phyloP scores from a whole-genome alignment of 35 echinoderm and acorn worm genomes.

The Lytechinus pictus region DNA sequence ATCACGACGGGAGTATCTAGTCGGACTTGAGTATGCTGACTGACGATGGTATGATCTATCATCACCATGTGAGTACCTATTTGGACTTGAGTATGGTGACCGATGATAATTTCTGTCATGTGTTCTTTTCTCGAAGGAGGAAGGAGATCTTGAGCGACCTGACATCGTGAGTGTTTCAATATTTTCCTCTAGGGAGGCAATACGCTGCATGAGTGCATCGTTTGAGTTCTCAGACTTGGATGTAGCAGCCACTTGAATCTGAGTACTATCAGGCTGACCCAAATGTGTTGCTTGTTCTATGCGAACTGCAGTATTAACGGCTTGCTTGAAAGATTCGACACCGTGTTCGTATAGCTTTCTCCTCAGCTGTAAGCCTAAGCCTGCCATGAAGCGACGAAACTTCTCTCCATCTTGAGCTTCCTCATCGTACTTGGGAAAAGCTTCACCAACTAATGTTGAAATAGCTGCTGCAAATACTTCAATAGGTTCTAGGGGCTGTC shows the following conservation, averaged over 20 bases:
- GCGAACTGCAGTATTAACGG: neutral
- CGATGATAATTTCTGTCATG: neutral
- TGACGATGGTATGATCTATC: neutral
- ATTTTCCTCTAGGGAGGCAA: conserved; percentile 26
- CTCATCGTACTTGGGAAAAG: conserved; percentile 45
- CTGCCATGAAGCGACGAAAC: conserved; percentile 52
- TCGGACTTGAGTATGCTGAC: neutral
- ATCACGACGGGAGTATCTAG: neutral
- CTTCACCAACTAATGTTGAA: conserved; percentile 27
- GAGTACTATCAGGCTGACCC: neutral
- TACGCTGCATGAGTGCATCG: neutral
- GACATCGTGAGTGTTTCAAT: neutral
- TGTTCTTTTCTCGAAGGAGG: conserved; percentile 9
- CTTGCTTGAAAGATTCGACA: conserved; percentile 11
- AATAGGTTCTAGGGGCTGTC: conserved; percentile 7
- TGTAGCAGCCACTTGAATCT: conserved; percentile 20
- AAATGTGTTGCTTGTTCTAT: conserved; percentile 30
- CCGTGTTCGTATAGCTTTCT: conserved; percentile 48
- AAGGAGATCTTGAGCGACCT: neutral
- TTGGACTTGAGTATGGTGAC: conserved; percentile 1
- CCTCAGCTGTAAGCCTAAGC: conserved; percentile 16
- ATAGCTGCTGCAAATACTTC: conserved; percentile 45
- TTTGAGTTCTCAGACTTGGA: neutral
- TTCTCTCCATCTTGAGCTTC: conserved; percentile 42
- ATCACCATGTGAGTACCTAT: conserved; percentile 12